These are phyloP conservation scores for Gambusia yucatana DNA, from an alignment of 2,797 vertebrate species.

Conservation along the genomic window DNA sequence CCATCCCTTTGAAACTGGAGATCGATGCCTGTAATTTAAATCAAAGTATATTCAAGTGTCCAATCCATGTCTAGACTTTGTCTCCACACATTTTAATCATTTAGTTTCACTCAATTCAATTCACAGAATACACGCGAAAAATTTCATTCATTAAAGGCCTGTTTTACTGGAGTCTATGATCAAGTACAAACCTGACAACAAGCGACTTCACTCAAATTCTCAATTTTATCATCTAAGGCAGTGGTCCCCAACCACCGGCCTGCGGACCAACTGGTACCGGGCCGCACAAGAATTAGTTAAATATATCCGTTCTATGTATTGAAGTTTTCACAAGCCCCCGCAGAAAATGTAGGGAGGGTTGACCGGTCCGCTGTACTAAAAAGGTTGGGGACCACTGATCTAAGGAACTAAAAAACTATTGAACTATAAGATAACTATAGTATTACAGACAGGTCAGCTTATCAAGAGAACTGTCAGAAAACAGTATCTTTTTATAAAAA, in stretches of 20 bases:
- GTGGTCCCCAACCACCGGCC: too few relatives aligned
- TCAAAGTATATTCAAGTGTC: neutral
- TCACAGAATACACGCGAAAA: neutral
- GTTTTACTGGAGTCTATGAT: slow-evolving; percentile 36
- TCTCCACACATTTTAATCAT: neutral
- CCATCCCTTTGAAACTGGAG: neutral
- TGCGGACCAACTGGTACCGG: too few relatives aligned
- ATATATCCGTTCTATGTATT: too few relatives aligned
- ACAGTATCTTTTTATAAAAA: neutral
- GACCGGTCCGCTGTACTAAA: too few relatives aligned
- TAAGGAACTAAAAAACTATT: neutral
- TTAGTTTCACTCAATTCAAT: neutral
- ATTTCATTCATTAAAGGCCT: neutral
- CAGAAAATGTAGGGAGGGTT: too few relatives aligned
- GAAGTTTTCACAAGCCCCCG: too few relatives aligned
- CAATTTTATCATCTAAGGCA: neutral
- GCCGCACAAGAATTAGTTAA: too few relatives aligned
- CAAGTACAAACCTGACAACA: neutral
- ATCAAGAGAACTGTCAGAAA: slow-evolving; percentile 32
- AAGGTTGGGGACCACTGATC: neutral
- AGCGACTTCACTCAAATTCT: neutral
- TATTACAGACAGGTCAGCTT: neutral
- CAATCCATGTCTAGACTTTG: neutral
- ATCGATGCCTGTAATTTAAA: neutral
- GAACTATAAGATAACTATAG: neutral